Percentiles rank a stretch among this genome's conserved stretches.
phyloP scores from a whole-genome alignment of 1,140 invertebrate genomes.

The Agrypnia vestita region DNA sequence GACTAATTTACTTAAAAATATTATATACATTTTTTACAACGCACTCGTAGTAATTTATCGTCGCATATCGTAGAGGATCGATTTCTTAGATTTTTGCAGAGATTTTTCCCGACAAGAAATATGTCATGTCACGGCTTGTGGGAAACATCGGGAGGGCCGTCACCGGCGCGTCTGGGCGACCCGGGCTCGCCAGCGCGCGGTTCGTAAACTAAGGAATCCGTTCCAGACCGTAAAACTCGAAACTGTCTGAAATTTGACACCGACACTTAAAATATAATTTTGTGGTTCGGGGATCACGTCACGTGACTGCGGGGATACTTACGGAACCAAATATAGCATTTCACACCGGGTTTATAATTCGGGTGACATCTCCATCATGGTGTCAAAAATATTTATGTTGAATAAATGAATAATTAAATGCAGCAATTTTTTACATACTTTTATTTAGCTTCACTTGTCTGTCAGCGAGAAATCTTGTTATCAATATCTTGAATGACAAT shows the following conservation, averaged over 20 bases:
- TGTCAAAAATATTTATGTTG: neutral
- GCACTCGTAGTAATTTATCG: no score
- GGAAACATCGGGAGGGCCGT: neutral
- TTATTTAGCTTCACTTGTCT: no score
- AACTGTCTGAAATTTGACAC: constrained; percentile 36
- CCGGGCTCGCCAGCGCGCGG: neutral
- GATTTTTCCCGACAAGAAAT: no score
- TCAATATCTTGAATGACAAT: no score
- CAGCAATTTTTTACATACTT: no score
- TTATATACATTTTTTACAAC: no score
- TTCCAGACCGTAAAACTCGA: constrained; percentile 22
- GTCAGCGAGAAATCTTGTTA: no score
- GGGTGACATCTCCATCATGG: neutral
- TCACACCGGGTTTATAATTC: constrained; percentile 19
- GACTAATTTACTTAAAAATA: no score
- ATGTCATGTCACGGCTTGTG: no score
- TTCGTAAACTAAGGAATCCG: neutral
- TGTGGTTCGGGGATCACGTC: constrained; percentile 47
- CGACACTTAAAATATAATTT: constrained; percentile 45
- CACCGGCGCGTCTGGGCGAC: constrained; percentile 12
- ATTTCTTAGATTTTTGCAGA: no score
- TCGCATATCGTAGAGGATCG: no score
- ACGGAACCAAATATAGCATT: constrained; percentile 15
- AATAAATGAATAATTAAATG: no score
- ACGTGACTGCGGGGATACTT: constrained; percentile 11